phyloP scores from a whole-genome alignment of 2,113 vertebrate species.

The Elephantulus edwardii region DNA sequence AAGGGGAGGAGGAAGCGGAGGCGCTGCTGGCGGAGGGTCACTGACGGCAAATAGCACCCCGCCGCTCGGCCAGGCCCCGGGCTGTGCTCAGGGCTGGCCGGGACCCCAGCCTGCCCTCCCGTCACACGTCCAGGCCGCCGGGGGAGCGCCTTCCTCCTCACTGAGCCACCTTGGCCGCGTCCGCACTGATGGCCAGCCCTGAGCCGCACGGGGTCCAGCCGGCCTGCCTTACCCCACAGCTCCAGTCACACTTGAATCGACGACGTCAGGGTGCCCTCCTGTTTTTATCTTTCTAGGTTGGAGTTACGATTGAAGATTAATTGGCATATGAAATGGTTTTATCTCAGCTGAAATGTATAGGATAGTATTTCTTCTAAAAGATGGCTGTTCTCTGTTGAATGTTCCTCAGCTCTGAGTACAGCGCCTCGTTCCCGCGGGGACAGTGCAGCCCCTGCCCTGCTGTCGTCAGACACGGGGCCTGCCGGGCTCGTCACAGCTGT shows the following conservation, averaged over 20 bases:
- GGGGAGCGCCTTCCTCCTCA: conserved; percentile 80
- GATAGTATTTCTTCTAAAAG: conserved; percentile 46
- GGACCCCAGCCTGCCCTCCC: conserved; percentile 76
- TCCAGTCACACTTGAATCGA: conserved; percentile 87
- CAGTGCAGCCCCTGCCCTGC: too few relatives aligned
- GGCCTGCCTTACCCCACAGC: conserved; percentile 83
- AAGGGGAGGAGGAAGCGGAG: conserved; percentile 83
- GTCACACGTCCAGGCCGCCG: conserved; percentile 79
- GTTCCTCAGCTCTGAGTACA: neutral
- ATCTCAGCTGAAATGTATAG: neutral
- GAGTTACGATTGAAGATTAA: conserved; percentile 73
- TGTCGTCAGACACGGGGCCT: neutral
- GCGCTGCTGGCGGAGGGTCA: conserved; percentile 83
- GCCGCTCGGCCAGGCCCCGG: conserved; percentile 39
- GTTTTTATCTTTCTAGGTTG: conserved; percentile 51
- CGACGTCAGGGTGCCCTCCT: conserved; percentile 75
- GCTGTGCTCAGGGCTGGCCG: conserved; percentile 22
- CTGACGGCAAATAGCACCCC: conserved; percentile 82
- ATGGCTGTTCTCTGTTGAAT: conserved; percentile 79
- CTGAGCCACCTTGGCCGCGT: conserved; percentile 87
- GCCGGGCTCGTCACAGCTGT: too few relatives aligned
- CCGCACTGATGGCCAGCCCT: conserved; percentile 88
- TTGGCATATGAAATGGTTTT: conserved; percentile 65
- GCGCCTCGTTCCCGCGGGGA: too few relatives aligned
- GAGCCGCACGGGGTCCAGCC: conserved; percentile 77